Evolutionary conservation across 2,113 vertebrate species (phyloP).

Genomic region (Aramus guarauna): DNA sequence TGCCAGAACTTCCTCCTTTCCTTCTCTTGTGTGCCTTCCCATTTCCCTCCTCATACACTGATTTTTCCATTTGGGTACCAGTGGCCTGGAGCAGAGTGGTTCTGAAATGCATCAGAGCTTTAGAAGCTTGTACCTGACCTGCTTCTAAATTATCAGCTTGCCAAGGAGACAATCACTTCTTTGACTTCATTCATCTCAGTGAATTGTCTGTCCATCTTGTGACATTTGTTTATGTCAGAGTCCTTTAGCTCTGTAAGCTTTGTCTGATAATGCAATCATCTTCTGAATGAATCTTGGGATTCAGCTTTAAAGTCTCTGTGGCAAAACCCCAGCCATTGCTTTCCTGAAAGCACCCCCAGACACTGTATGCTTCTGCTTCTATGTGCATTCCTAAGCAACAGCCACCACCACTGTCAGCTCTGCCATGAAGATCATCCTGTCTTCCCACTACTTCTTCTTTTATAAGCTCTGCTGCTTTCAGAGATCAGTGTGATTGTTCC

Average conservation of each 20-base stretch:
- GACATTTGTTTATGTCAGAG: neutral
- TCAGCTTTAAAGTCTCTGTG: neutral
- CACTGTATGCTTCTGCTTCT: neutral
- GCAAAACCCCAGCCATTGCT: neutral
- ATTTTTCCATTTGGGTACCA: neutral
- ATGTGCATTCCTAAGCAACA: constrained; percentile 30
- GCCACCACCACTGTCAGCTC: neutral
- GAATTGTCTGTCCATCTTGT: neutral
- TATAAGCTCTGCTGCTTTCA: constrained; percentile 1
- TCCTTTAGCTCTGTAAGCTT: neutral
- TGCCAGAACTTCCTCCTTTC: neutral
- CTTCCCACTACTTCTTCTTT: constrained; percentile 6
- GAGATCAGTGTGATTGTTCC: neutral
- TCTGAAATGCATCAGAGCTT: neutral
- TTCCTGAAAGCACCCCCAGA: neutral
- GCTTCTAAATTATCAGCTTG: neutral
- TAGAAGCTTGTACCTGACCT: neutral
- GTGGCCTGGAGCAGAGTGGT: neutral
- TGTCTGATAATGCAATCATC: neutral
- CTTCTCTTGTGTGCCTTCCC: neutral
- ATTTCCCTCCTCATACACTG: neutral
- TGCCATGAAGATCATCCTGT: neutral
- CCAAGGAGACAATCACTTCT: neutral
- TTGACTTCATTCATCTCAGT: neutral
- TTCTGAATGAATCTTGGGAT: neutral